Percentiles rank a stretch among this genome's conserved stretches.
These are phyloP conservation scores for Drosophila maculinotata DNA, from an alignment of 2,888 invertebrate species.

Conservation along the genomic window DNA sequence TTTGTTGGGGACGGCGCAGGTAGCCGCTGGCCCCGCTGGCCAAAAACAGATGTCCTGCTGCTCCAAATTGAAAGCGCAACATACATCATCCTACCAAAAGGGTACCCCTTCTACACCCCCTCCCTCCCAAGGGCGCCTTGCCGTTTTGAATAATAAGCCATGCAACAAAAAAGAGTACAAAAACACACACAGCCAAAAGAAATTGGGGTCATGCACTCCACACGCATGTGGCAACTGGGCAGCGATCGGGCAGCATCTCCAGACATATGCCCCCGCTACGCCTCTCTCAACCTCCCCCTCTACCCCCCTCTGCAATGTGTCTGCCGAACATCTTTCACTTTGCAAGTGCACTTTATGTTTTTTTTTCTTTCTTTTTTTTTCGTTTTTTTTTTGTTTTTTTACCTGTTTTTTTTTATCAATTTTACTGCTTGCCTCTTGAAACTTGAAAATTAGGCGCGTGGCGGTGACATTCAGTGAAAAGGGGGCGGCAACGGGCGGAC, in stretches of 20 bases:
- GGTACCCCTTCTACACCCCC: slow-evolving; percentile 4
- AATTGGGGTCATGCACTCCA: slow-evolving; percentile 78
- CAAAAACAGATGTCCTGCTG: slow-evolving; percentile 84
- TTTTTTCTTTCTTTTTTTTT: slow-evolving; percentile 9
- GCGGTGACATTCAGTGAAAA: slow-evolving; percentile 25
- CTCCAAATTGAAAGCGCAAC: slow-evolving; percentile 82
- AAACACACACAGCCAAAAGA: slow-evolving; percentile 48
- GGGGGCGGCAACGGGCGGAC: background rate
- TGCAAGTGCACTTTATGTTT: slow-evolving; percentile 28
- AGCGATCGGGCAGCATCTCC: slow-evolving; percentile 22
- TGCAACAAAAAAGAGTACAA: slow-evolving; percentile 17
- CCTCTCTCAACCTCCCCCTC: background rate
- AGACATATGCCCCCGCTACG: slow-evolving; percentile 3
- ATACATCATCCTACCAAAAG: slow-evolving; percentile 76
- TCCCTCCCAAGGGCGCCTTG: slow-evolving; percentile 52
- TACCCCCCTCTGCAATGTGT: background rate
- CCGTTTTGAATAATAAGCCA: slow-evolving; percentile 58
- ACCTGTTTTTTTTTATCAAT: background rate
- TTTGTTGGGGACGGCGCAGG: slow-evolving; percentile 37
- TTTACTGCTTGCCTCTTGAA: slow-evolving; percentile 11
- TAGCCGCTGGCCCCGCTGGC: slow-evolving; percentile 33
- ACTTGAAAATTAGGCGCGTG: slow-evolving; percentile 57
- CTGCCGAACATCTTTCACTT: slow-evolving; percentile 51
- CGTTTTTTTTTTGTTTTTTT: too few species aligned
- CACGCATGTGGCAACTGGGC: slow-evolving; percentile 47